A percentile compares a stretch with the other conserved stretches of the same genome.
Conservation (phyloP, 2,113 vertebrate species). For the Egretta garzetta region DNA sequence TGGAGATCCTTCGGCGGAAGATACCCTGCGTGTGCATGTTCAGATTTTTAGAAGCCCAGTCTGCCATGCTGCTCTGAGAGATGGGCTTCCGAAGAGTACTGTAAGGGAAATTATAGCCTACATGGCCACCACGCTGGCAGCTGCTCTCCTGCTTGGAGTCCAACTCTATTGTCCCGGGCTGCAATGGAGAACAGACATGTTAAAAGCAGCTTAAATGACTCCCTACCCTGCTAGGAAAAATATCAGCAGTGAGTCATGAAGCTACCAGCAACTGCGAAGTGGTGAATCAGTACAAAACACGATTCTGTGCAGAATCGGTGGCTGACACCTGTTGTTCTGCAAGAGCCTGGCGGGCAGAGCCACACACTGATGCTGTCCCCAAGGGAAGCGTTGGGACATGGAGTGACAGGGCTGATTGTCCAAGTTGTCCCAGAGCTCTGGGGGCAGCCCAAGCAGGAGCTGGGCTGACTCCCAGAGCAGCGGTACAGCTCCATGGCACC, state of each 20-base stretch:
- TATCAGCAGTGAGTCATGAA: neutral
- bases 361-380: neutral
- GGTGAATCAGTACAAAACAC: neutral
- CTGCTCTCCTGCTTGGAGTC: conserved; percentile 76
- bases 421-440: neutral
- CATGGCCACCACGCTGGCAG: conserved; percentile 52
- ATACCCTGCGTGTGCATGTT: conserved; percentile 92
- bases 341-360: neutral
- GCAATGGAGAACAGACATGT: neutral
- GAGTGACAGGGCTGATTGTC: neutral
- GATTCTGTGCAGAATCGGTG: neutral
- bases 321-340: neutral
- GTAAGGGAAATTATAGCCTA: conserved; percentile 77
- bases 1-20: conserved; percentile 87
- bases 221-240: neutral
- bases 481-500: neutral
- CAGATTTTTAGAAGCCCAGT: conserved; percentile 92
- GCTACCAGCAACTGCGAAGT: neutral
- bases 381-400: neutral
- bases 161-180: conserved; percentile 77
- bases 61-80: conserved; percentile 84
- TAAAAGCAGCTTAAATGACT: neutral
- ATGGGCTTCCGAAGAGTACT: conserved; percentile 83
- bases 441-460: neutral
- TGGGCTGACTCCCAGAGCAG: neutral